Evolutionary conservation across 2,888 invertebrate species (phyloP), one percentile per base, ranked within the genome.

Genomic region (Tipula unca): DNA sequence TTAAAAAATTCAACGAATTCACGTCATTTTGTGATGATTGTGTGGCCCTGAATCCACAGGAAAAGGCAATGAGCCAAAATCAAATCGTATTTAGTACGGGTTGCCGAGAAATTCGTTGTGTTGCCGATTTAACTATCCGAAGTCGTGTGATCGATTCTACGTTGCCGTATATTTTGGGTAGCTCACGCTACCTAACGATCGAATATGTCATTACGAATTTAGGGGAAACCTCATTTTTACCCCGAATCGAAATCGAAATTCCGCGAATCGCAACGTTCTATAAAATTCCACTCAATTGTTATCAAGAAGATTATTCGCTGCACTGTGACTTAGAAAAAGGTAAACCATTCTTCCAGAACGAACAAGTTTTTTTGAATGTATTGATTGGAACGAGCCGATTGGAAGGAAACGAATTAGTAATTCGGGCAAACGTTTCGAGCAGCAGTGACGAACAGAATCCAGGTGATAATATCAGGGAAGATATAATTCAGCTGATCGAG

Each of bases 371-470:
- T 17, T 1, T 85, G 14, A 6, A 0, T 1, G 10, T 85, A n/a
- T 54, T 29, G n/a, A 48, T 85, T 17, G 85, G 54, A 3, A 54
- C 85, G 32, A 29, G 17, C 2, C 14, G 17, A 3, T 32, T 85
- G 20, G 25, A 85, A 17, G 90, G 91, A 0, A 87, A 87, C 1
- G 87, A 88, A 1, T 87, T 91, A 86, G 87, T 88, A 20, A 88
- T 91, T 29, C 88, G 87, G 1, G 91, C 91, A 0, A 89, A 89
- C 85, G 90, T 90, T 4, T 90, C 89, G 35, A 91, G 91, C 87
- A 90, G 90, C 0, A 91, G 91, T 29, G 87, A 88, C n/a, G 91
- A 91, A 86, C 85, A 87, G 3, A 89, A 88, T 48, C 88, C 89
- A 0, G 85, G 35, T 6, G 89, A 90, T 86, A 91, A 91, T 87